Conservation (phyloP, 1,140 invertebrate species). For the Thaumetopoea pityocampa region DNA sequence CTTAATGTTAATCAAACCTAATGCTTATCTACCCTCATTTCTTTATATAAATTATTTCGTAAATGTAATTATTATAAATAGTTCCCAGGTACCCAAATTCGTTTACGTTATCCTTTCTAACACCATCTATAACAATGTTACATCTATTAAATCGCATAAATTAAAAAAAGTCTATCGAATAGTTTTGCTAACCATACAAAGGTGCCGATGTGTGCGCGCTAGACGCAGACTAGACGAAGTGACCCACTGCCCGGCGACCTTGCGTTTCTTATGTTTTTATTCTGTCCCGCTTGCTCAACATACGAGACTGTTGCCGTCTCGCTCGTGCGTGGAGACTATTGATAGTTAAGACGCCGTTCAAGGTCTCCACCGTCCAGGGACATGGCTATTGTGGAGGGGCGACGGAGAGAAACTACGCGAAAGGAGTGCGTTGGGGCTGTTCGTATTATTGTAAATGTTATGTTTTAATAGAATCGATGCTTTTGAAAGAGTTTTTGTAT, state of each 20-base stretch:
- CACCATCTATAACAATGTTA: too few species aligned
- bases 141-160: neutral
- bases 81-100: too few species aligned
- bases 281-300: constrained; percentile 39
- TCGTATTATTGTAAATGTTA: neutral
- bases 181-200: constrained; percentile 34
- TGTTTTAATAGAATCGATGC: too few species aligned
- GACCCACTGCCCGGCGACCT: constrained; percentile 67
- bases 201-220: constrained; percentile 55
- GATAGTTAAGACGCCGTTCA: constrained; percentile 37
- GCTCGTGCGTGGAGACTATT: constrained; percentile 32
- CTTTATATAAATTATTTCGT: too few species aligned
- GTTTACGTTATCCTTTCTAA: too few species aligned
- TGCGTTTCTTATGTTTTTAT: constrained; percentile 67
- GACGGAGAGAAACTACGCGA: too few species aligned
- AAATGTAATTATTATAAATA: too few species aligned
- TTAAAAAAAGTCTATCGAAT: constrained; percentile 12
- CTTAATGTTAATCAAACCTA: too few species aligned
- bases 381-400: constrained; percentile 21
- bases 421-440: constrained; percentile 8
- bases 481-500: too few species aligned
- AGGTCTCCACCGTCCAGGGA: constrained; percentile 25
- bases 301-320: constrained; percentile 18
- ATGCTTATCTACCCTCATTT: too few species aligned
- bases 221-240: constrained; percentile 66